Evolutionary conservation across 2,888 invertebrate species (phyloP).

Genomic region (Candidula unifasciata): DNA sequence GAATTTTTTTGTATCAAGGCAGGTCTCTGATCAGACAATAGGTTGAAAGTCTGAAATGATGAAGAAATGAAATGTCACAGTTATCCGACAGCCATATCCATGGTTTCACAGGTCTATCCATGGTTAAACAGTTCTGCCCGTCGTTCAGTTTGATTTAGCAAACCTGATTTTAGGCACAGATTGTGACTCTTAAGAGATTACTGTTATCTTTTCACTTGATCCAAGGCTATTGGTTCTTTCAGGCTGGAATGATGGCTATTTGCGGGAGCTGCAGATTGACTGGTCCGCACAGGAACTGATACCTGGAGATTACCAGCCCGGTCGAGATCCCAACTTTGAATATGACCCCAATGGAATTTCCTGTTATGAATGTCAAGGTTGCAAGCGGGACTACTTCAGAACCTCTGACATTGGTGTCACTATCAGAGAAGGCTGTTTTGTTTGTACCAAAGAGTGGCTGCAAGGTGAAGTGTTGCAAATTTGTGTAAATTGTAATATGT

Average conservation of each 20-base stretch:
- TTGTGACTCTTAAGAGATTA: too few species aligned
- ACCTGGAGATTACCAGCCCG: slow-evolving; percentile 59
- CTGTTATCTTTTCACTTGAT: too few species aligned
- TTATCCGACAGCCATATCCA: too few species aligned
- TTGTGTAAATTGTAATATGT: neutral
- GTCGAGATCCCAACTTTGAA: slow-evolving; percentile 59
- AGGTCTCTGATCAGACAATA: too few species aligned
- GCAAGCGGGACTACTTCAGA: slow-evolving; percentile 59
- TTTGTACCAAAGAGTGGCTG: slow-evolving; percentile 63
- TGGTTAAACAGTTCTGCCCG: too few species aligned
- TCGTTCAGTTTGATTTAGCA: too few species aligned
- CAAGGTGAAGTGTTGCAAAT: slow-evolving; percentile 54
- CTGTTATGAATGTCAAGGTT: slow-evolving; percentile 62
- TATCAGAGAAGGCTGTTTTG: slow-evolving; percentile 58
- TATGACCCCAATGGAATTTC: slow-evolving; percentile 56
- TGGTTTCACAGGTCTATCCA: too few species aligned
- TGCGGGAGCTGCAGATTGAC: slow-evolving; percentile 60
- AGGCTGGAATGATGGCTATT: slow-evolving; percentile 66
- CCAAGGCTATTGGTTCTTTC: neutral
- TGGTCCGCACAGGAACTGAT: slow-evolving; percentile 61
- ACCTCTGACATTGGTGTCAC: slow-evolving; percentile 52
- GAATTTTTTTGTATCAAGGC: too few species aligned
- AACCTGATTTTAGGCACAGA: too few species aligned
- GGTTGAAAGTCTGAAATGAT: too few species aligned
- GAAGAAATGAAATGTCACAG: too few species aligned